Base-by-base conservation (phyloP, 2,888 invertebrate species). In the Strigamia crassipes region DNA sequence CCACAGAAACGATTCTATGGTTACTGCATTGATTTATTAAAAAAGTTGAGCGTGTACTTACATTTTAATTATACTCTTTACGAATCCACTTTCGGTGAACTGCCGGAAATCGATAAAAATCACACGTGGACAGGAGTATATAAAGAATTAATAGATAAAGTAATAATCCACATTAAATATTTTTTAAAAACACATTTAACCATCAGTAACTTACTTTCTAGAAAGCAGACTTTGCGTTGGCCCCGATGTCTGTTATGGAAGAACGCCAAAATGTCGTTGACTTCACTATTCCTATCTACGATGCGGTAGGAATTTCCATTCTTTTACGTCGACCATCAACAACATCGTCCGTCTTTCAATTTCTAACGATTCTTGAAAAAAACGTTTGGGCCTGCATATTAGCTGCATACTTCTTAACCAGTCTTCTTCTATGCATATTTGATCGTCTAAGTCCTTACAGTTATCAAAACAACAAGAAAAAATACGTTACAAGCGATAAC, bases 361-460 rank as follows among this genome's bases (percentile, higher is more conserved):
- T 99, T 88, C 91, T 99, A 84, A 97, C 96, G 1, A 98, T 98
- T 31, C 89, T 99, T 85, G 98, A 99, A 88, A 94, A 94, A 85
- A 95, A 96, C 85, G 99, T 99, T 12, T 99, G 99, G 99, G 91
- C 96, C 38, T 97, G 97, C 85, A 98, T 99, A 87, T 90, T 97
- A 84, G 96, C 94, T 0, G 96, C 97, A 0, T 97, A 97, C 88
- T 94, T 97, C 88, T 95, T 97, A 88, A 97, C 97, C 81, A 94
- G 94, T 93, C 93, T 88, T 80, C 42, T 42, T 0, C 94, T 99
- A 93, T 98, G 96, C 94, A 90, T 97, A 2, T 99, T 99, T 87
- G 98, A 99, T 88, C 94, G 94, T 83, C 96, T 96, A 93, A 97
- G 96, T 86, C 99, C 99, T 0, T 98, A 97, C 89, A 97, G 97